Base-by-base conservation (phyloP, 1,140 invertebrate species). In the Trichoplusia ni region DNA sequence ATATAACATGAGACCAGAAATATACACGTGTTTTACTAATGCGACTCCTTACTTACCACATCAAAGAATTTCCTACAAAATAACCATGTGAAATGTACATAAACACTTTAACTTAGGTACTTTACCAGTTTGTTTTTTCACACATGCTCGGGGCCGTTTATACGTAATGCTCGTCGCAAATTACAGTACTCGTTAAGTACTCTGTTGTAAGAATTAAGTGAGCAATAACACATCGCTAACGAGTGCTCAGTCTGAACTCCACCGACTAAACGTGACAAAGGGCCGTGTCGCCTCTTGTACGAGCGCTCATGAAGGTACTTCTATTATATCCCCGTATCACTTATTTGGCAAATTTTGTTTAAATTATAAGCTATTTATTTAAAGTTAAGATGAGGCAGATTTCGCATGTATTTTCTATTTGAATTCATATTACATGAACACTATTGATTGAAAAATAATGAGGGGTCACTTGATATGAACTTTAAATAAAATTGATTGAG, bases 151-250 rank as follows among this genome's bases (percentile, higher is more conserved):
- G 7, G 23, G 18, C 18, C 35, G 13, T 53, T 63, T 54, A 27
- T 44, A 44, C 38, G 38, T 31, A 40, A 63, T 54, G 35, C 37
- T 63, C 46, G 18, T 60, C 16, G 35, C 46, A 62, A 62, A 62
- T 62, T 62, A 42, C 59, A 38, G 46, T 47, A 51, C 35, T 58
- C 58, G 54, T 60, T 64, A 60, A 61, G 31, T 13, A 47, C 42
- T 11, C 42, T 13, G 47, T 70, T 40, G 58, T 72, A 64, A 63
- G 60, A 69, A 64, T 69, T 66, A 72, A 67, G 60, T 73, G 60
- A 42, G 56, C 61, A 71, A 67, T 68, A 71, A 71, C 60, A 69
- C 60, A 64, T 69, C 33, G 44, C 60, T 67, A 73, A 73, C 56
- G 64, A 73, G 46, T 63, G 29, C 53, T 66, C 38, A 56, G 53